A percentile compares a stretch with the other conserved stretches of the same genome.
Conservation (phyloP, 2,113 vertebrate genomes). For the Rhinichthys klamathensis region DNA sequence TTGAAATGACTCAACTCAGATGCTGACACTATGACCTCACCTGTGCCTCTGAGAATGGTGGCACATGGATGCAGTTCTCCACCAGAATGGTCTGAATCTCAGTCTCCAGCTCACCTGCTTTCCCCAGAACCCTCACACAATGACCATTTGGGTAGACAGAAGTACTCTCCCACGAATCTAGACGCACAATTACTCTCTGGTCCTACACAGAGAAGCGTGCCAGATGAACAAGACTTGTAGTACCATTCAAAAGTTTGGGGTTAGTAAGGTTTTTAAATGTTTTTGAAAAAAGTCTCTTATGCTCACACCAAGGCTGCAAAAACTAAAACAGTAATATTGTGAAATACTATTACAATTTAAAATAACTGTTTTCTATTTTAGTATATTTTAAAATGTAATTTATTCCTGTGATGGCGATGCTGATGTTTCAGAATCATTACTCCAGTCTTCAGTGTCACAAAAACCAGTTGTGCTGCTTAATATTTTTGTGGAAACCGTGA, state of each 20-base stretch:
- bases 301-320: background rate
- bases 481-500: background rate
- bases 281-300: background rate
- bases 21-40: slow-evolving; percentile 66
- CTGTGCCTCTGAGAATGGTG: slow-evolving; percentile 94
- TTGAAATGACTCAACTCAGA: background rate
- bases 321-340: background rate
- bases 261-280: background rate
- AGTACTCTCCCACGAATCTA: slow-evolving; percentile 93
- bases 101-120: slow-evolving; percentile 88
- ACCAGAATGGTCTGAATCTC: slow-evolving; percentile 91
- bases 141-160: slow-evolving; percentile 94
- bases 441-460: too few relatives aligned
- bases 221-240: background rate
- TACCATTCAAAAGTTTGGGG: too few relatives aligned
- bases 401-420: too few relatives aligned
- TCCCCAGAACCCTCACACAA: slow-evolving; percentile 89
- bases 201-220: slow-evolving; percentile 73
- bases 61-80: slow-evolving; percentile 88
- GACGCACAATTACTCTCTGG: slow-evolving; percentile 88
- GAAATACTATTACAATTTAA: background rate
- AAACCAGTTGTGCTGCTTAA: background rate
- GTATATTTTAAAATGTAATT: background rate
- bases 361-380: background rate
- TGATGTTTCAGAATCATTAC: too few relatives aligned